These are phyloP conservation scores for Chaenogobius annularis DNA, from an alignment of 2,113 vertebrate genomes.

Conservation along the genomic window DNA sequence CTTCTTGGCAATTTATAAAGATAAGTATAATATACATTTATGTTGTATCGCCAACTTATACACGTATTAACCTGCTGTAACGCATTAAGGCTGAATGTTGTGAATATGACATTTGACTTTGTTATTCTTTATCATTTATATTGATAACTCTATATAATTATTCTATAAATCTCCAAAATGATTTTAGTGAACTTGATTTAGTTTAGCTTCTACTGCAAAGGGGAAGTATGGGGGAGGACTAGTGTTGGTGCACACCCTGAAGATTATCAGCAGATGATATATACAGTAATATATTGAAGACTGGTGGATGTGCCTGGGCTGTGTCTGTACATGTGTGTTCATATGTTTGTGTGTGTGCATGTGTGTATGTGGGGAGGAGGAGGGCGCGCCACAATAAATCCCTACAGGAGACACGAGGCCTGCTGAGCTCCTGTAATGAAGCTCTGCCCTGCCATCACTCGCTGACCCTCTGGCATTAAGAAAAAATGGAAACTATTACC, in stretches of 20 bases:
- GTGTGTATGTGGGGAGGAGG: not conserved
- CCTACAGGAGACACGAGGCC: slow-evolving; percentile 75
- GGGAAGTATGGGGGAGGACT: not conserved
- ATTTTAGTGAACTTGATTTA: too few species aligned
- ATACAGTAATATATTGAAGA: slow-evolving; percentile 34
- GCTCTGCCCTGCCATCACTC: slow-evolving; percentile 70
- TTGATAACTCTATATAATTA: too few species aligned
- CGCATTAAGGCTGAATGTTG: too few species aligned
- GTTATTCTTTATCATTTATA: too few species aligned
- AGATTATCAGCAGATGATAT: slow-evolving; percentile 31
- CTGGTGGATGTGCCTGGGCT: slow-evolving; percentile 2
- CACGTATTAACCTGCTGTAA: too few species aligned
- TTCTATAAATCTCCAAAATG: too few species aligned
- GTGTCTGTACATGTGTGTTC: not conserved
- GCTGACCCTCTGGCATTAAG: slow-evolving; percentile 80
- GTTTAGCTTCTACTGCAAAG: not conserved
- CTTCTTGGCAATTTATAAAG: too few species aligned
- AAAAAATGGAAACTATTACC: slow-evolving; percentile 78
- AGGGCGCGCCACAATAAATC: slow-evolving; percentile 76
- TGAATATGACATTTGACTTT: too few species aligned
- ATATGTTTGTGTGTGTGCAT: not conserved
- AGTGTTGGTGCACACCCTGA: slow-evolving; percentile 7
- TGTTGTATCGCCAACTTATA: too few species aligned
- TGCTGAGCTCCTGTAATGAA: slow-evolving; percentile 81
- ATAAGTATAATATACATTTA: too few species aligned